Evolutionary conservation across 2,797 vertebrate genomes (phyloP).

Genomic region (Gymnothorax javanicus): DNA sequence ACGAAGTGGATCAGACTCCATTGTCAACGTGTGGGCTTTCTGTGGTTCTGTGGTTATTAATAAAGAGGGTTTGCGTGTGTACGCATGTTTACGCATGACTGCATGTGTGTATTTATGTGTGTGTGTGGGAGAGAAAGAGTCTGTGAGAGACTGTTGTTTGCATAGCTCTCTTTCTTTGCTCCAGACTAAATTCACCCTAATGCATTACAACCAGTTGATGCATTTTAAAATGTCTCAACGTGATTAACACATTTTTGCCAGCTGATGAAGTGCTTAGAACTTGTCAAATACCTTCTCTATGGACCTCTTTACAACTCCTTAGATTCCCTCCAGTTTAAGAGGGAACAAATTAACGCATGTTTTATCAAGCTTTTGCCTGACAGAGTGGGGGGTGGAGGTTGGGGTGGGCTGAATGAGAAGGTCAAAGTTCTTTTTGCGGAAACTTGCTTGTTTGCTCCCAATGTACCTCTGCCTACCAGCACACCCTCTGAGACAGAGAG

Average conservation of each 20-base stretch:
- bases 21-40: slow-evolving; percentile 28
- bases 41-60: slow-evolving; percentile 36
- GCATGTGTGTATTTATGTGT: neutral
- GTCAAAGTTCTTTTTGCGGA: slow-evolving; percentile 2
- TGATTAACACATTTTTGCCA: slow-evolving; percentile 48
- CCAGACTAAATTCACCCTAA: slow-evolving; percentile 4
- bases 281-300: slow-evolving; percentile 36
- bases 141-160: neutral
- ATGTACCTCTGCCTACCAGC: neutral
- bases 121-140: neutral
- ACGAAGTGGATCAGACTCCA: slow-evolving; percentile 32
- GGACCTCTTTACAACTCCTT: slow-evolving; percentile 47
- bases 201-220: neutral
- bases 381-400: neutral
- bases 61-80: slow-evolving; percentile 33
- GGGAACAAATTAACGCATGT: slow-evolving; percentile 41
- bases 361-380: slow-evolving; percentile 39
- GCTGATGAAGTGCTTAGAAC: slow-evolving; percentile 42
- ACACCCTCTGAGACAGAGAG: neutral
- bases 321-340: slow-evolving; percentile 29
- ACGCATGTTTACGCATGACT: slow-evolving; percentile 10
- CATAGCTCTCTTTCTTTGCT: neutral
- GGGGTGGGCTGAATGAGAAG: neutral
- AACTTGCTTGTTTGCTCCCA: neutral
- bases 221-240: slow-evolving; percentile 32